phyloP scores from a whole-genome alignment of 1,140 invertebrate species.

The Cepaea nemoralis region DNA sequence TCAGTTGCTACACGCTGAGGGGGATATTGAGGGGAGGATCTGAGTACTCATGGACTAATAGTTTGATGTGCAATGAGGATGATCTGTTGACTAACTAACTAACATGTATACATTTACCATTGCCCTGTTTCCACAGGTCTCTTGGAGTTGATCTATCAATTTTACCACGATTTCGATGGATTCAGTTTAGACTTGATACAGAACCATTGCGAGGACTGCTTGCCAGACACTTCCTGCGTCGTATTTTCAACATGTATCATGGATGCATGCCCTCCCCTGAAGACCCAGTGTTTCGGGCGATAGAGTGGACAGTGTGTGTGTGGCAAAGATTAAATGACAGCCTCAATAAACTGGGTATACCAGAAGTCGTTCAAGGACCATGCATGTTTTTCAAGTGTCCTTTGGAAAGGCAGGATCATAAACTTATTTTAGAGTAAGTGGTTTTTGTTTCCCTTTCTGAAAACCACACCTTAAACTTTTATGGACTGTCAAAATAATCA shows the following conservation, averaged over 20 bases:
- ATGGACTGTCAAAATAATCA: no score
- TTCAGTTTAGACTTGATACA: constrained; percentile 66
- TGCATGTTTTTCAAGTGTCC: constrained; percentile 67
- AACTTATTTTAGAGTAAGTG: constrained; percentile 62
- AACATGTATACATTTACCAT: not conserved
- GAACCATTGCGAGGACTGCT: constrained; percentile 67
- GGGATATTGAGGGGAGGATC: no score
- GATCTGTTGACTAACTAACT: no score
- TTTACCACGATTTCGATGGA: constrained; percentile 70
- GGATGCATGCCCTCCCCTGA: constrained; percentile 61
- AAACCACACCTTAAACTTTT: no score
- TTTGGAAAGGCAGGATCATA: constrained; percentile 60
- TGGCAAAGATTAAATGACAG: constrained; percentile 70
- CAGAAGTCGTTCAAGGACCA: constrained; percentile 66
- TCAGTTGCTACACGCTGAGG: no score
- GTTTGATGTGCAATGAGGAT: no score
- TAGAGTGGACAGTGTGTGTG: constrained; percentile 69
- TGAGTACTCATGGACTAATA: no score
- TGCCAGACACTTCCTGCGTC: constrained; percentile 64
- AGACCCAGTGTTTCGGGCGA: constrained; percentile 56
- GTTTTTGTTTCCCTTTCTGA: no score
- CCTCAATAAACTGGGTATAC: constrained; percentile 65
- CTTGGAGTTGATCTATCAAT: constrained; percentile 65
- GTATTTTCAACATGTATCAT: constrained; percentile 53
- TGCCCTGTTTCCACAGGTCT: constrained; percentile 54